Evolutionary conservation across 2,797 vertebrate genomes (phyloP), one percentile per base, ranked within the genome.

Genomic region (Microctenopoma stevenorrisi): DNA sequence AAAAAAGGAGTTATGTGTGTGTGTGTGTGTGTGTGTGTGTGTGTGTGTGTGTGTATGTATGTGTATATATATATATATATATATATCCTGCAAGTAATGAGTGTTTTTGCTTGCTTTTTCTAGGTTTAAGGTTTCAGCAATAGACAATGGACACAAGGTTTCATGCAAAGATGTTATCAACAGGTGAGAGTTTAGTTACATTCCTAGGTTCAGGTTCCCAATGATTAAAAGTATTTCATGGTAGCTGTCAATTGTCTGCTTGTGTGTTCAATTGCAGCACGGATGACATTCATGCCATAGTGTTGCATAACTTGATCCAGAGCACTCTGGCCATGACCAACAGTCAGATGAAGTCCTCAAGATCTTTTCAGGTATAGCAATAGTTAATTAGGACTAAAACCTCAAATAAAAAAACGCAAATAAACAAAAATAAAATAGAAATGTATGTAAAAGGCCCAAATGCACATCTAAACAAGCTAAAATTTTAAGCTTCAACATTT

Each of bases 301-400:
- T 98, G 71, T 90, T 99, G 3, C 94, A 97, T 82, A 99, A 99
- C 83, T 84, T 99, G 82, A 97, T 99, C 88, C 96, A 97, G 91
- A 98, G 98, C 87, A 98, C 97, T 0, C 65, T 99, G 88, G 96
- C 95, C 42, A 96, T 98, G 83, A 97, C 95, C 0, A 96, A 97
- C 89, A 90, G 79, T 65, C 97, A 99, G 89, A 96, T 98, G 96
- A 96, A 96, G 86, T 93, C 92, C 66, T 96, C 91, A 76, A 95
- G 94, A 69, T 96, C 97, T 0, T 97, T 98, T 77, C 98, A 98
- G 95, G 98, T 98, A 69, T 30, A 1, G 22, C 22, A 22, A 22
- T 22, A 22, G 22, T 22, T 22, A 22, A 22, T 22, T 22, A 22
- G 22, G 22, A 22, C 22, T 22, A 22, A 22, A 22, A 18, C 18